Evolutionary conservation across 2,113 vertebrate genomes (phyloP).

Genomic region (Trichomycterus rosablanca): DNA sequence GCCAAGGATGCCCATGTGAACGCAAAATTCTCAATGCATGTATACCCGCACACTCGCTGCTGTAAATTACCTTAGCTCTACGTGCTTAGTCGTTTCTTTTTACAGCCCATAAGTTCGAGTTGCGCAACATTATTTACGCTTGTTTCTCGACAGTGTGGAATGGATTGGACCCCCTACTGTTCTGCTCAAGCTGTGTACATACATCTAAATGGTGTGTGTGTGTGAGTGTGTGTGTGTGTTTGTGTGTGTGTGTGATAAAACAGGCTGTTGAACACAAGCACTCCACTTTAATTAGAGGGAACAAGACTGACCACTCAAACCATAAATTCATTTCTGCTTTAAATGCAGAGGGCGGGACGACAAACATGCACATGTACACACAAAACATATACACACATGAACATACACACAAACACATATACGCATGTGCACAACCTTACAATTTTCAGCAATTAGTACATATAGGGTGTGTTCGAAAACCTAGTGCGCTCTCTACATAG

Average conservation of each 20-base stretch:
- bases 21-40: not conserved
- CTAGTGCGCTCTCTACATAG: too few species aligned
- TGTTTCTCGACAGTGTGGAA: not conserved
- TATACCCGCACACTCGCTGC: not conserved
- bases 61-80: too few species aligned
- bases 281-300: constrained; percentile 39
- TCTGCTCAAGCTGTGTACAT: constrained; percentile 20
- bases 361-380: not conserved
- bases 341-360: constrained; percentile 17
- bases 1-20: not conserved
- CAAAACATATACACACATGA: not conserved
- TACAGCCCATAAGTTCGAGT: not conserved
- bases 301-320: constrained; percentile 17
- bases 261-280: constrained; percentile 30
- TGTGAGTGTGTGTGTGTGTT: constrained; percentile 18
- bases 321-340: constrained; percentile 24
- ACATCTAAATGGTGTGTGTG: constrained; percentile 10
- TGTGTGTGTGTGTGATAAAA: constrained; percentile 3
- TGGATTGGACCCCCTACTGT: not conserved
- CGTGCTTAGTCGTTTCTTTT: too few species aligned
- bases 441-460: too few species aligned
- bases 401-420: too few species aligned
- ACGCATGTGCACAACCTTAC: too few species aligned
- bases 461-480: too few species aligned
- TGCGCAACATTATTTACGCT: constrained; percentile 23